Evolutionary conservation across 1,140 invertebrate genomes (phyloP).

Genomic region (Drosophila navojoa): DNA sequence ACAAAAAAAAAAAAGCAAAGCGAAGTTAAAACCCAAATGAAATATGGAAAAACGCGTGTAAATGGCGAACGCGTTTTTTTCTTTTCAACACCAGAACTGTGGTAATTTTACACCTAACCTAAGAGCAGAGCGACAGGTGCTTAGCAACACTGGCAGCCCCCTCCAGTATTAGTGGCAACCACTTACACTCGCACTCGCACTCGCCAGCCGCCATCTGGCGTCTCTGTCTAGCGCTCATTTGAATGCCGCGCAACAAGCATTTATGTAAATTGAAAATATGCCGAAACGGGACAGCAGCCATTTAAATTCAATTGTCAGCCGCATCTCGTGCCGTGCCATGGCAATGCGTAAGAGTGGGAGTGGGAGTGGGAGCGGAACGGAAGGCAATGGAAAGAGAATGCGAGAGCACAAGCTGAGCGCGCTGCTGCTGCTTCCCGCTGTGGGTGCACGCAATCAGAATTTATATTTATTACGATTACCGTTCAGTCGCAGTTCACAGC

Average conservation of each 20-base stretch:
- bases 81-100: slow-evolving; percentile 34
- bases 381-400: slow-evolving; percentile 2
- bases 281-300: slow-evolving; percentile 56
- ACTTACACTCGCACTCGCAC: not conserved
- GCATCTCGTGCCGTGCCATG: slow-evolving; percentile 15
- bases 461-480: slow-evolving; percentile 68
- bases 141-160: slow-evolving; percentile 26
- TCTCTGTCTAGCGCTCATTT: slow-evolving; percentile 56
- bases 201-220: slow-evolving; percentile 14
- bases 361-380: not conserved
- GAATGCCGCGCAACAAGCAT: slow-evolving; percentile 77
- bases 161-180: not conserved
- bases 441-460: slow-evolving; percentile 60
- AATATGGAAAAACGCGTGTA: slow-evolving; percentile 72
- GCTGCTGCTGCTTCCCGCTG: slow-evolving; percentile 5
- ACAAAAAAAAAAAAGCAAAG: slow-evolving; percentile 14
- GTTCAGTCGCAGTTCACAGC: slow-evolving; percentile 55
- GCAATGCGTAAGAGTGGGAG: slow-evolving; percentile 42
- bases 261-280: slow-evolving; percentile 82
- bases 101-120: slow-evolving; percentile 63
- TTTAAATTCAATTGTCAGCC: slow-evolving; percentile 79
- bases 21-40: slow-evolving; percentile 59
- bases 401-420: slow-evolving; percentile 4
- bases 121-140: slow-evolving; percentile 58
- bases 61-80: slow-evolving; percentile 50